Conservation (phyloP, 2,113 vertebrate genomes). For the Labeo rohita region DNA sequence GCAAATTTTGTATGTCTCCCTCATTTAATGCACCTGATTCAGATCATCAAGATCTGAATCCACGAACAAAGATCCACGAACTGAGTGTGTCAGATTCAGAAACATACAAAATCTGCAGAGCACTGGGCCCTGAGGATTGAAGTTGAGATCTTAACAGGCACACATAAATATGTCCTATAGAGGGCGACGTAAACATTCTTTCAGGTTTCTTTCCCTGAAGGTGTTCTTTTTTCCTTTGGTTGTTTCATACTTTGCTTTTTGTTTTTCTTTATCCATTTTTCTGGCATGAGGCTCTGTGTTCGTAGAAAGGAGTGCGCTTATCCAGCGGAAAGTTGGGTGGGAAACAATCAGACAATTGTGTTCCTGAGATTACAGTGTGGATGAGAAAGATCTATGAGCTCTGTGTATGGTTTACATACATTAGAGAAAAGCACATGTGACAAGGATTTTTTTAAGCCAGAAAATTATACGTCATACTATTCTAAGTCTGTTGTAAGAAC, state of each 20-base stretch:
- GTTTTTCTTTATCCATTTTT: conserved; percentile 1
- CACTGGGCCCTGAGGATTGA: no score
- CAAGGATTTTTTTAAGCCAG: conserved; percentile 34
- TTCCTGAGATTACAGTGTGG: background rate
- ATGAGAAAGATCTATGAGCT: conserved; percentile 17
- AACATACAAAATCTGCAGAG: no score
- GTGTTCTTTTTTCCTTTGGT: background rate
- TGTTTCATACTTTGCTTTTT: background rate
- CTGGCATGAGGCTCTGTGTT: background rate
- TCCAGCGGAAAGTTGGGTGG: conserved; percentile 18
- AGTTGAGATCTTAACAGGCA: background rate
- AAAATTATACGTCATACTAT: background rate
- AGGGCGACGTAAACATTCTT: conserved; percentile 20
- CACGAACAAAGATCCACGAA: no score
- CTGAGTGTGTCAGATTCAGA: no score
- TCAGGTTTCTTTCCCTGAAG: background rate
- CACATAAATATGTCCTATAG: conserved; percentile 33
- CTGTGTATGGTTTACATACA: conserved; percentile 24
- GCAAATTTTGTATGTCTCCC: no score
- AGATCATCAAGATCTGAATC: no score
- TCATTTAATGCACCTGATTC: no score
- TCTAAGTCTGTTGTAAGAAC: background rate
- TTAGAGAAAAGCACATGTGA: conserved; percentile 13
- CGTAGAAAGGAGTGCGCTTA: background rate
- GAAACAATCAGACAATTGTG: conserved; percentile 48